Base-by-base conservation (phyloP, 2,113 vertebrate species). In the Setophaga kirtlandii region DNA sequence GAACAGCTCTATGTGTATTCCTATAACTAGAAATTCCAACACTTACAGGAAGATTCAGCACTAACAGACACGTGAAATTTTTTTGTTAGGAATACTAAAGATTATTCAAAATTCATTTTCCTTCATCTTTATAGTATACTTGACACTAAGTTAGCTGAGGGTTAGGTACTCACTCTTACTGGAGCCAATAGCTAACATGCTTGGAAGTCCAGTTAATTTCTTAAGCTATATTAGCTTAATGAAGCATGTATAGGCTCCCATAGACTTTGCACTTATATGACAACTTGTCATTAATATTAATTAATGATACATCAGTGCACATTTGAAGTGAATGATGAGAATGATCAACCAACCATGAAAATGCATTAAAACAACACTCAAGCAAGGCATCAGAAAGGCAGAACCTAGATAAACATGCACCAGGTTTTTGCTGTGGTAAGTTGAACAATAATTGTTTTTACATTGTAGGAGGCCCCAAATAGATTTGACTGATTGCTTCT, bases 261-360 rank as follows among this genome's bases (percentile, higher is more conserved):
- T 62, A 90, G 84, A 89, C 80, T 96, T 94, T 91, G 87, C 83
- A 88, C 60, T 96, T 96, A 35, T 33, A 74, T n/a, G 49, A 58
- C 89, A 96, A 95, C 95, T 97, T 87, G 68, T 97, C 94, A 96
- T 97, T 98, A 97, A 97, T 97, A 89, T 35, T 96, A 97, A 97
- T 98, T 97, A 97, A 97, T 89, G 93, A 93, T 74, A 90, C 79
- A 76, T 70, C 96, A 96, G 53, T 47, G 58, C 91, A 96, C 87
- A 91, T 93, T 95, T 96, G 85, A 96, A 96, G 59, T 92, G 80
- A 98, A 87, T 95, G 89, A 92, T 97, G 90, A 93, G 96, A 94
- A 94, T 94, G 59, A 58, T 94, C 87, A 95, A 71, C 79, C 78
- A 94, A 11, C 77, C 15, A 12, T 84, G 78, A 80, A 93, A 94